phyloP scores from a whole-genome alignment of 1,140 invertebrate species.

The Leptinotarsa undecemlineata region DNA sequence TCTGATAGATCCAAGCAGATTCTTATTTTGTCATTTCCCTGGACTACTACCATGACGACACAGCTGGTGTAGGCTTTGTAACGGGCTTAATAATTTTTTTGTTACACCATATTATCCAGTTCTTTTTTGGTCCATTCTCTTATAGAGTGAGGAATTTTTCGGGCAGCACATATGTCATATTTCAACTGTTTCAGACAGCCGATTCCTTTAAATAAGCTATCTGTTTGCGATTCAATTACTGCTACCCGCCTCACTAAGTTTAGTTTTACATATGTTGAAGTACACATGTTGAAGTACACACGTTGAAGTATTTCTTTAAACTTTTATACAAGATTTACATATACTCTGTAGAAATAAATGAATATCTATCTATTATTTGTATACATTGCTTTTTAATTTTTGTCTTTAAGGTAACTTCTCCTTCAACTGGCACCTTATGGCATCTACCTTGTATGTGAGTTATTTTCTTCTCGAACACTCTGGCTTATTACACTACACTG shows the following conservation, averaged over 20 bases:
- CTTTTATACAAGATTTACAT: too few relatives aligned
- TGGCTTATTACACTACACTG: neutral
- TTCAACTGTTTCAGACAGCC: neutral
- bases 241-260: neutral
- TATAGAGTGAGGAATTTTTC: neutral
- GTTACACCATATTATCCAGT: neutral
- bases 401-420: neutral
- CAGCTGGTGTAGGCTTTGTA: slow-evolving; percentile 10
- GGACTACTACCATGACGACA: neutral
- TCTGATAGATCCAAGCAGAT: neutral
- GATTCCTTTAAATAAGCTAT: neutral
- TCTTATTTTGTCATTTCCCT: slow-evolving; percentile 1
- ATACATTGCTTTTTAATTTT: neutral
- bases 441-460: neutral
- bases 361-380: too few relatives aligned
- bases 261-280: neutral
- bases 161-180: neutral
- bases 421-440: neutral
- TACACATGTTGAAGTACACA: too few relatives aligned
- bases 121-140: neutral
- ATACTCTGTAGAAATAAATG: too few relatives aligned
- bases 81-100: neutral
- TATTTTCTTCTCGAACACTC: neutral
- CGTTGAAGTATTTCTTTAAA: too few relatives aligned
- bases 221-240: neutral